Base-by-base conservation (phyloP, 1,140 invertebrate genomes). In the Laodelphax striatellus region DNA sequence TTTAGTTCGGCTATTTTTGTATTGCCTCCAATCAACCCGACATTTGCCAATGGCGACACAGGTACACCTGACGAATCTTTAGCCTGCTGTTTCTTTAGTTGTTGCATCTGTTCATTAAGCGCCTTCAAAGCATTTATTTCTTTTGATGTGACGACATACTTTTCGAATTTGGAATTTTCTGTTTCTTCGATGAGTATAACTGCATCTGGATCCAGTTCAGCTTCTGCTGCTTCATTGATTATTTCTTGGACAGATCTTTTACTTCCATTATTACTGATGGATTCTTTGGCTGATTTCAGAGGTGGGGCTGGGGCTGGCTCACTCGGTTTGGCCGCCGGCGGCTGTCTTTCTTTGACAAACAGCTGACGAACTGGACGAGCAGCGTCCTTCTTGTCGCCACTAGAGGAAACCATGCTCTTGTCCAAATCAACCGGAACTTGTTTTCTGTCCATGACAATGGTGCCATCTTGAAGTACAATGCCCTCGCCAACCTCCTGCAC, bases 101-200 rank as follows among this genome's bases (percentile, higher is more conserved):
- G 59, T 13, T 58, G 41, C 8, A 65, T 53, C 34, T 59, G 57
- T 55, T 66, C 64, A 53, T 66, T 66, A 24, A 66, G 54, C 13
- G 58, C 57, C 46, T 63, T 67, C 14, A 68, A 62, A 24, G 62
- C 60, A 55, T 61, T 63, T 14, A 69, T 62, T 34, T 69, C 68
- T 52, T 68, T 67, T 9, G 68, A 61, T 8, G 68, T 67, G 5
- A 69, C 50, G 9, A 69, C 68, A 62, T 65, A 68, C 56, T 69
- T 69, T 60, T 67, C 64, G 11, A 69, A 59, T 31, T 68, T 65
- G 42, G 63, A 63, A 52, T 69, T 59, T 17, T 67, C 67, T 17
- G 64, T 65, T 10, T 68, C 64, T 62, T 68, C 64, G 58, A 63
- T 65, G 43, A 69, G 22, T 14, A 69, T 65, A 31, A 69, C 68